phyloP scores from a whole-genome alignment of 2,113 vertebrate genomes.

The Erpornis zantholeuca region DNA sequence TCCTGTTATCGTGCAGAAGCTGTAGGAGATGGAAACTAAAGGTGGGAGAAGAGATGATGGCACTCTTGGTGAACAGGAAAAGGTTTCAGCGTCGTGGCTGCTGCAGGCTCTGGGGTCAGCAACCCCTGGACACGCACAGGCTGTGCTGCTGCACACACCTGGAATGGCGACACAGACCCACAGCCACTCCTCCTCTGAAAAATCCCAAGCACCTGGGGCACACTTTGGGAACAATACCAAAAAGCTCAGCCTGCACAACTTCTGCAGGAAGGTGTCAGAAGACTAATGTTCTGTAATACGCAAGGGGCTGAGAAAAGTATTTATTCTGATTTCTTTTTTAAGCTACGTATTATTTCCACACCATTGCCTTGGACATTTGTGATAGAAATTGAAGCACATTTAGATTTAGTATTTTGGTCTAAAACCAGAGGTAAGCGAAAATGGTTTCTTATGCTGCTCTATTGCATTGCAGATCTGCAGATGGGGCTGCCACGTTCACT shows the following conservation, averaged over 20 bases:
- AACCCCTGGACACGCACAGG: accelerated
- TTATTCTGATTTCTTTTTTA: not conserved
- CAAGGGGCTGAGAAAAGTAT: not conserved
- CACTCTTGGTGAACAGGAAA: not conserved
- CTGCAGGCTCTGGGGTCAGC: not conserved
- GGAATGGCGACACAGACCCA: accelerated
- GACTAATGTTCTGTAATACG: not conserved
- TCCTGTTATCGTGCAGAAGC: not conserved
- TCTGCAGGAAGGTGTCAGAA: not conserved
- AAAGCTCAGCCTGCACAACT: not conserved
- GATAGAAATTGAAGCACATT: not conserved
- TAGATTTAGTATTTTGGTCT: not conserved
- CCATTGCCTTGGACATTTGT: not conserved
- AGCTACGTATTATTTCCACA: not conserved
- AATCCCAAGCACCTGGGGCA: not conserved
- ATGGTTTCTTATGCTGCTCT: not conserved
- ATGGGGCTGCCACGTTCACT: accelerated
- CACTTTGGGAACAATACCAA: not conserved
- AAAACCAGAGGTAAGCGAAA: not conserved
- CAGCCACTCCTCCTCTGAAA: accelerated
- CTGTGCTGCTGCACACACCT: accelerated
- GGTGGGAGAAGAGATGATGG: not conserved
- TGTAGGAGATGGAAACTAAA: not conserved
- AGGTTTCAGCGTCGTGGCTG: not conserved
- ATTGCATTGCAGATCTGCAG: not conserved